Evolutionary conservation across 1,140 invertebrate species (phyloP).

Genomic region (Trichonephila clavata): DNA sequence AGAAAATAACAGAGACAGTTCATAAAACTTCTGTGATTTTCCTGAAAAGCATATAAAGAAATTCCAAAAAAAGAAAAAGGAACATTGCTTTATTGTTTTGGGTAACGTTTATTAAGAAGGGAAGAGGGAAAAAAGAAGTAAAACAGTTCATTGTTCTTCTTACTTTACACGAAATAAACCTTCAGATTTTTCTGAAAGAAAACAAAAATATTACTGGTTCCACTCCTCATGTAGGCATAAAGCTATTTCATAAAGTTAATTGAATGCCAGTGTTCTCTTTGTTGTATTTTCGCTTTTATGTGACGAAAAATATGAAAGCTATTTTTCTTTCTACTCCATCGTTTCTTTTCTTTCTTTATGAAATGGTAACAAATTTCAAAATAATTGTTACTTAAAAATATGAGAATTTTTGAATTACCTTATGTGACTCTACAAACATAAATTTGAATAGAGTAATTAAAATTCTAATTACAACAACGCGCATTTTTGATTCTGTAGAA

Average conservation of each 20-base stretch:
- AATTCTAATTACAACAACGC: too few species aligned
- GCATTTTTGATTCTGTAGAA: too few species aligned
- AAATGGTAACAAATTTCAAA: too few species aligned
- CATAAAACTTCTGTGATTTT: neutral
- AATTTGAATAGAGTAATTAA: too few species aligned
- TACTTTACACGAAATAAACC: neutral
- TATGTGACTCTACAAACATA: too few species aligned
- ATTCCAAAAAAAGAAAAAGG: neutral
- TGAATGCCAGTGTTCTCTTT: neutral
- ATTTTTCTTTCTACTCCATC: neutral
- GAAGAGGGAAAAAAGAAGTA: neutral
- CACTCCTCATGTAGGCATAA: neutral
- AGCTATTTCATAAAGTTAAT: neutral
- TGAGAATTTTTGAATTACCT: too few species aligned
- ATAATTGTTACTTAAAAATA: too few species aligned
- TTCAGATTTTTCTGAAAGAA: neutral
- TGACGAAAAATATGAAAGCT: neutral
- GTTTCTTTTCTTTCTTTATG: neutral
- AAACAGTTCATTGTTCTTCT: neutral
- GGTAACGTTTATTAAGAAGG: neutral
- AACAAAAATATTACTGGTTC: neutral
- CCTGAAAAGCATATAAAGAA: neutral
- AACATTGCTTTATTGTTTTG: neutral
- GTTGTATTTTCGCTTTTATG: neutral
- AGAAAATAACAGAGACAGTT: too few species aligned